Evolutionary conservation across 1,140 invertebrate species (phyloP).

Genomic region (Saccostrea cuccullata): DNA sequence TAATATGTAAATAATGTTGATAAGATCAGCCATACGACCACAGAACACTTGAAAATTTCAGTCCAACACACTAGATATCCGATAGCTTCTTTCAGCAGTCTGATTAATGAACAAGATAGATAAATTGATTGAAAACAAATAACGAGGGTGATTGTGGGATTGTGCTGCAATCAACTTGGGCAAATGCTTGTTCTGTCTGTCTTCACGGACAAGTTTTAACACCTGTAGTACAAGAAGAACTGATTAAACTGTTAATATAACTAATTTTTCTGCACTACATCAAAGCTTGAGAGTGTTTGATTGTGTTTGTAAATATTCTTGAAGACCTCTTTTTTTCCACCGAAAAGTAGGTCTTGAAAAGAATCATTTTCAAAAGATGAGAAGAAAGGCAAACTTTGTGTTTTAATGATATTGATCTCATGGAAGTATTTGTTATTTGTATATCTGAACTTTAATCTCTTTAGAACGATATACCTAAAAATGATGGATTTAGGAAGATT

Average conservation of each 20-base stretch:
- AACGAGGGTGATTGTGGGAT: slow-evolving; percentile 5
- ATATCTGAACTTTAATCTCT: not conserved
- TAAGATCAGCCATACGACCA: not conserved
- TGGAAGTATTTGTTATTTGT: not conserved
- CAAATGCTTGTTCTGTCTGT: slow-evolving; percentile 9
- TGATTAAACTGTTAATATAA: slow-evolving; percentile 26
- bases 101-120: slow-evolving; percentile 29
- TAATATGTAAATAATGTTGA: slow-evolving; percentile 15
- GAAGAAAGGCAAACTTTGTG: not conserved
- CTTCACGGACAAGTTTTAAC: slow-evolving; percentile 31
- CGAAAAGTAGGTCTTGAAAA: not conserved
- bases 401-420: not conserved
- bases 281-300: slow-evolving; percentile 9
- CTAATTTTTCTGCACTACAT: slow-evolving; percentile 36
- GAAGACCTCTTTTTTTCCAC: slow-evolving; percentile 10
- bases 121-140: slow-evolving; percentile 38
- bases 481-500: not conserved
- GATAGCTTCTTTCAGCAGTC: slow-evolving; percentile 13
- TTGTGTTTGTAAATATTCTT: slow-evolving; percentile 28
- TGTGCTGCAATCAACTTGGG: not conserved
- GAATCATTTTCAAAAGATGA: slow-evolving; percentile 1
- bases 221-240: slow-evolving; percentile 4
- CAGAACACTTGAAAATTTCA: slow-evolving; percentile 14
- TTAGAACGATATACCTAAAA: not conserved
- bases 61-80: not conserved